These are phyloP conservation scores for Hemithea aestivaria DNA, from an alignment of 2,888 invertebrate species.

Conservation along the genomic window DNA sequence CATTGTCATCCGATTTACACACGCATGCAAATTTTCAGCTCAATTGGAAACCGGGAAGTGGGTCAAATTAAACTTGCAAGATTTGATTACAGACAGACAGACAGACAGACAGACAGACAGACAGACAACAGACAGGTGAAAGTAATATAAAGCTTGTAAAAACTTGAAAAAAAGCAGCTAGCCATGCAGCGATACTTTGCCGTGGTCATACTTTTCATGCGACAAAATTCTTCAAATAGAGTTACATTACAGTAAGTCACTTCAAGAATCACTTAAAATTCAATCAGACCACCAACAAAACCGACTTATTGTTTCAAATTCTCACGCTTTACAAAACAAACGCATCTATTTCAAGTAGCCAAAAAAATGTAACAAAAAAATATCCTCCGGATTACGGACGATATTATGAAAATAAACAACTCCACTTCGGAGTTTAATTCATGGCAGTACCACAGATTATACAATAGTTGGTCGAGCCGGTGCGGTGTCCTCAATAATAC, in stretches of 20 bases:
- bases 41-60: too few species aligned
- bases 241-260: not conserved
- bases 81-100: too few species aligned
- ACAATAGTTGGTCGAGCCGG: conserved; percentile 4
- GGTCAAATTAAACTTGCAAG: too few species aligned
- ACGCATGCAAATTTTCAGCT: too few species aligned
- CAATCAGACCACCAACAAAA: conserved; percentile 18
- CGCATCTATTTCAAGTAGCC: conserved; percentile 56
- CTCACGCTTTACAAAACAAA: conserved; percentile 62
- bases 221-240: not conserved
- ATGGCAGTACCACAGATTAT: conserved; percentile 33
- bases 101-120: too few species aligned
- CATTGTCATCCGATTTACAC: too few species aligned
- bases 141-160: too few species aligned
- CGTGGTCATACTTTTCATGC: too few species aligned
- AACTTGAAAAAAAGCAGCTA: too few species aligned
- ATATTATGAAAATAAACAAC: conserved; percentile 64
- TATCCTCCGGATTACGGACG: conserved; percentile 49
- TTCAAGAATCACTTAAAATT: conserved; percentile 12
- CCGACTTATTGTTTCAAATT: conserved; percentile 58
- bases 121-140: too few species aligned
- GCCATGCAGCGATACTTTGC: too few species aligned
- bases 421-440: conserved; percentile 49
- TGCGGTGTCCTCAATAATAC: too few species aligned
- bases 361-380: conserved; percentile 54